A percentile compares a stretch with the other conserved stretches of the same genome.
These are phyloP conservation scores for Drosophila robusta DNA, from an alignment of 2,888 invertebrate species.

Conservation along the genomic window DNA sequence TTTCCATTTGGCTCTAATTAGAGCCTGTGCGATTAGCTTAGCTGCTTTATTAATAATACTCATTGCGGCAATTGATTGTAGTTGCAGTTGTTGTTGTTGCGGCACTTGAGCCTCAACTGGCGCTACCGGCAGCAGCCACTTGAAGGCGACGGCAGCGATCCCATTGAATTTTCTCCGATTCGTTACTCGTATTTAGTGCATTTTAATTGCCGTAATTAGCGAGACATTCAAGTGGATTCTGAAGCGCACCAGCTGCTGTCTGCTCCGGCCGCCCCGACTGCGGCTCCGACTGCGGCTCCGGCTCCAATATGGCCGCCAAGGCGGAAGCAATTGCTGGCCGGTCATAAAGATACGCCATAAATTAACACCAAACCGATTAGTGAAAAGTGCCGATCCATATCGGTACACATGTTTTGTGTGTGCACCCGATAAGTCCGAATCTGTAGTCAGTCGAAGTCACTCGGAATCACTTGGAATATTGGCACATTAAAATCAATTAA, in stretches of 20 bases:
- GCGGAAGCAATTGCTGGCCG: conserved; percentile 71
- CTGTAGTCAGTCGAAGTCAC: conserved; percentile 17
- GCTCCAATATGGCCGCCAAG: conserved; percentile 69
- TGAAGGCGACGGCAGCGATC: conserved; percentile 60
- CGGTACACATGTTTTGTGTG: conserved; percentile 69
- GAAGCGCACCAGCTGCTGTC: conserved; percentile 50
- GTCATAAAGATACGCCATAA: conserved; percentile 73
- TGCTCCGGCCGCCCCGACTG: not conserved
- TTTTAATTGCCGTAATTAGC: conserved; percentile 81
- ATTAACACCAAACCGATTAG: conserved; percentile 81
- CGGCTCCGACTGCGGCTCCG: conserved; percentile 5
- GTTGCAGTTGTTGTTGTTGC: not conserved
- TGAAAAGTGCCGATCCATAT: conserved; percentile 76
- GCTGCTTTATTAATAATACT: conserved; percentile 66
- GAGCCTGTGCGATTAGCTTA: conserved; percentile 21
- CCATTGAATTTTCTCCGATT: conserved; percentile 53
- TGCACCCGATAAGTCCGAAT: not conserved
- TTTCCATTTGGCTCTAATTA: conserved; percentile 42
- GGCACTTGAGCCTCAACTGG: conserved; percentile 64
- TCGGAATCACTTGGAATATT: conserved; percentile 49
- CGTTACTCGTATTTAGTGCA: conserved; percentile 74
- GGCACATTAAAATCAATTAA: conserved; percentile 78
- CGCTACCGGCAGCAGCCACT: conserved; percentile 59
- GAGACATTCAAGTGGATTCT: conserved; percentile 69
- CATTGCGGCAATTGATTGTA: conserved; percentile 48